Evolutionary conservation across 37 sponge, comb jelly and placozoan genomes (phyloP), one percentile per base, ranked within the genome.

Genomic region (Theonella swinhoei): DNA sequence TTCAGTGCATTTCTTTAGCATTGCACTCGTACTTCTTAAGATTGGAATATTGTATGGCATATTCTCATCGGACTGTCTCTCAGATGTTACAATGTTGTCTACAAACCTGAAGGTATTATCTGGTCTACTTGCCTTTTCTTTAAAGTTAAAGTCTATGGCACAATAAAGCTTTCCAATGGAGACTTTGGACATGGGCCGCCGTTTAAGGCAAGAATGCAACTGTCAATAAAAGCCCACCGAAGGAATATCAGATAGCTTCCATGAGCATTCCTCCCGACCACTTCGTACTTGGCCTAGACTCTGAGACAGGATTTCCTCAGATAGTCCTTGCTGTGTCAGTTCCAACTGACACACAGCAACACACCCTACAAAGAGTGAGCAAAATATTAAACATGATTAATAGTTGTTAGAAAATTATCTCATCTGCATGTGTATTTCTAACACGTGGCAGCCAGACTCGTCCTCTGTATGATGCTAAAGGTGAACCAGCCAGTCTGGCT

Each of bases 71-170:
- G 80, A 79, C 8, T 5, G 17, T 28, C 40, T 22, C 19, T 79
- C 41, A 65, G 80, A 62, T 63, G 66, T 17, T 26, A 69, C 41
- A 37, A 80, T 67, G 23, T 58, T 66, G 3, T 76, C 70, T 28
- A 85, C 58, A 58, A 75, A 85, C 25, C 85, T 54, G 39, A 68
- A 85, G 43, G 34, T 62, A 68, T 85, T 77, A 63, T 76, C 70
- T 35, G 85, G 78, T 60, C 63, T 71, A 62, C 61, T 78, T 4
- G 37, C 65, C 43, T 62, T 78, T 8, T 60, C 79, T 40, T 78
- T 60, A 30, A 76, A 39, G 8, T 40, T 28, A 8, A 29, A 36
- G 68, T 85, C 85, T 5, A 85, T 76, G n/a, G 66, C 60, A 31
- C 29, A 68, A 35, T 85, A 85, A 42, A 85, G 60, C 43, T 66